Conservation (phyloP, 2,888 invertebrate genomes). For the Idaea aversata region DNA sequence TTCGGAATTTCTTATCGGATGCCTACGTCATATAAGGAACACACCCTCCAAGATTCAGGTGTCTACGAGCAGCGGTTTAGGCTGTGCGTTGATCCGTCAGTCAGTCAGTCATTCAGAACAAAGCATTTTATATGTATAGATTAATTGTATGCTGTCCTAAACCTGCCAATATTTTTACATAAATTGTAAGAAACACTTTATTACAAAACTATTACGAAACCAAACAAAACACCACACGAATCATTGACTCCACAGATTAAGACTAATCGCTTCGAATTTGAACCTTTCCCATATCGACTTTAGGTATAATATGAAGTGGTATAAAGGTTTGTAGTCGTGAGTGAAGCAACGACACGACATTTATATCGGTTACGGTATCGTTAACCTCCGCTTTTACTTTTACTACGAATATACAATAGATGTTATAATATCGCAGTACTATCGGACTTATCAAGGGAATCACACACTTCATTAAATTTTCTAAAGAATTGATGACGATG, state of each 20-base stretch:
- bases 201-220: conserved; percentile 4
- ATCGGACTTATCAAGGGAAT: neutral
- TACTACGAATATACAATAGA: conserved; percentile 28
- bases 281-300: conserved; percentile 14
- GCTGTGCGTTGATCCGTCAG: no score
- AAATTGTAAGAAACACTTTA: conserved; percentile 6
- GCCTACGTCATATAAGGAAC: no score
- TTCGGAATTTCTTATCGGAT: no score
- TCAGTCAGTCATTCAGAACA: no score
- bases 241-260: conserved; percentile 21
- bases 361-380: conserved; percentile 52
- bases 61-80: no score
- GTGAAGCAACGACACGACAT: conserved; percentile 37
- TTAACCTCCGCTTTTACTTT: conserved; percentile 61
- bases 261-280: conserved; percentile 8
- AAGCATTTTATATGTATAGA: no score
- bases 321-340: conserved; percentile 17
- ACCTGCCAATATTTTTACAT: neutral
- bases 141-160: no score
- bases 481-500: no score
- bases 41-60: no score
- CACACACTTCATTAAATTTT: neutral
- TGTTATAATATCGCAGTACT: neutral
- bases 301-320: conserved; percentile 8
- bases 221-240: conserved; percentile 16